Evolutionary conservation across 2,888 invertebrate genomes (phyloP).

Genomic region (Altica lythri): DNA sequence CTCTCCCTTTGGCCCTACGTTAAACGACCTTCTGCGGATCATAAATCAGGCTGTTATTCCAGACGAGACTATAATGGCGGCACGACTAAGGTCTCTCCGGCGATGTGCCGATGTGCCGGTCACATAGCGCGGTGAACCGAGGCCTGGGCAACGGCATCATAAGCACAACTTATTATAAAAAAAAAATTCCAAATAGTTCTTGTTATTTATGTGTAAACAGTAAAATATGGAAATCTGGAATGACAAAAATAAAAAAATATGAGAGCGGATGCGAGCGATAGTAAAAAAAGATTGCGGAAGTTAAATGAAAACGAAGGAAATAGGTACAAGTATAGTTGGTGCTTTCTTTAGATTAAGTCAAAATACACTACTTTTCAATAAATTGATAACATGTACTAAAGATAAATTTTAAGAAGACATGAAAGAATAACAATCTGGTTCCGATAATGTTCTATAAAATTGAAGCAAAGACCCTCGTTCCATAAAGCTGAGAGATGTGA

Average conservation of each 20-base stretch:
- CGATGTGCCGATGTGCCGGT: neutral
- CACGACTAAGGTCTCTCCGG: neutral
- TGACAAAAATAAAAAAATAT: neutral
- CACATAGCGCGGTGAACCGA: neutral
- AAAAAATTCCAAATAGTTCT: slow-evolving; percentile 4
- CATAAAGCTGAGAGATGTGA: no score
- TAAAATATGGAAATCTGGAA: slow-evolving; percentile 5
- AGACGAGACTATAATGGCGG: slow-evolving; percentile 27
- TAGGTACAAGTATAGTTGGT: no score
- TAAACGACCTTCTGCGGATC: slow-evolving; percentile 27
- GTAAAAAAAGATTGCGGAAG: no score
- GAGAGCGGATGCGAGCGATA: no score
- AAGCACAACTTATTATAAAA: slow-evolving; percentile 10
- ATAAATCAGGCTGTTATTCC: slow-evolving; percentile 32
- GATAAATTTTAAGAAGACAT: no score
- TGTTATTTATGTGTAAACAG: slow-evolving; percentile 6
- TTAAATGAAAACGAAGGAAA: no score
- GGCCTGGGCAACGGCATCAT: neutral
- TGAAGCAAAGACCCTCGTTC: no score
- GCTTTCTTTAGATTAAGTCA: no score
- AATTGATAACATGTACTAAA: no score
- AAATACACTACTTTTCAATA: neutral
- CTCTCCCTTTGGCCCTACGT: slow-evolving; percentile 3
- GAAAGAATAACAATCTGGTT: no score
- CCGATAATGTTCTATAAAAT: no score